A percentile compares a stretch with the other conserved stretches of the same genome.
These are phyloP conservation scores for Saccopteryx bilineata DNA, from an alignment of 2,113 vertebrate species.

Conservation along the genomic window DNA sequence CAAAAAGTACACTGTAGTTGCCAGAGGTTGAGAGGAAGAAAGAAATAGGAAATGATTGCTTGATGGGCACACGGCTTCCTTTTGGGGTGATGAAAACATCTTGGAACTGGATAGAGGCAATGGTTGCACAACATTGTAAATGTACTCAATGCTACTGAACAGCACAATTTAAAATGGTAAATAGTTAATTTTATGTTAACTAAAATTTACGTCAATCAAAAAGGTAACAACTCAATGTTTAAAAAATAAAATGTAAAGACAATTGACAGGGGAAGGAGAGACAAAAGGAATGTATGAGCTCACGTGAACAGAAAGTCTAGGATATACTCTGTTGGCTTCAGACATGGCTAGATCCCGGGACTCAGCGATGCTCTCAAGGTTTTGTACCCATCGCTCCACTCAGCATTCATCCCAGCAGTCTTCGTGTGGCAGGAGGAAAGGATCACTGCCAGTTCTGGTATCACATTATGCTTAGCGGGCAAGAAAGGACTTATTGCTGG, in stretches of 20 bases:
- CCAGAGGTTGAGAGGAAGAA: neutral
- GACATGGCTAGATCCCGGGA: neutral
- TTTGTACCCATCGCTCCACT: neutral
- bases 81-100: neutral
- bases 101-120: neutral
- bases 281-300: neutral
- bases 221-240: neutral
- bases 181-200: neutral
- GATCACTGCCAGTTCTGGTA: neutral
- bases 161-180: neutral
- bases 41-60: neutral
- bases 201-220: slow-evolving; percentile 24
- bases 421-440: accelerated
- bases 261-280: neutral
- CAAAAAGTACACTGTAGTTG: neutral
- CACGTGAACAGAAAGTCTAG: neutral
- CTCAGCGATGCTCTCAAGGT: neutral
- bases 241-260: slow-evolving; percentile 24
- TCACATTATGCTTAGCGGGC: neutral
- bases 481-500: neutral
- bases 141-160: neutral
- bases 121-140: neutral
- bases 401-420: neutral
- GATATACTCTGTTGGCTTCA: neutral
- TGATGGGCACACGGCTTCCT: neutral